Conservation (phyloP, 2,888 invertebrate species). For the Hemicrepidius hirtus region DNA sequence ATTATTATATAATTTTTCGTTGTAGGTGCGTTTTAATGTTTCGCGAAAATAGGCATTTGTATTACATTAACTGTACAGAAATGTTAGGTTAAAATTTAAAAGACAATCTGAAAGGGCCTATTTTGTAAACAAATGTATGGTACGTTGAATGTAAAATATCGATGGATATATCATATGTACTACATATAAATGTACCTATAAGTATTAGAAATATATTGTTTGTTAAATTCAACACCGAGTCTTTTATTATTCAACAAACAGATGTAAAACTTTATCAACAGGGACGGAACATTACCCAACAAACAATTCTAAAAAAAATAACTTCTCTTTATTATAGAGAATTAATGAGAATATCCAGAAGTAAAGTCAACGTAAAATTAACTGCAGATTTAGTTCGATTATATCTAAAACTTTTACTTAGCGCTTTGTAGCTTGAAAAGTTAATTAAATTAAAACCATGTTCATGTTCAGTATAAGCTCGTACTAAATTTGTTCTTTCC, state of each 20-base stretch:
- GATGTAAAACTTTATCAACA: too few relatives aligned
- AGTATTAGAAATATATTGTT: slow-evolving; percentile 65
- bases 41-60: slow-evolving; percentile 28
- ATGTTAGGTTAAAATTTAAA: slow-evolving; percentile 57
- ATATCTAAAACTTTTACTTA: too few relatives aligned
- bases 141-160: slow-evolving; percentile 53
- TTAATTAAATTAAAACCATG: too few relatives aligned
- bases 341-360: too few relatives aligned
- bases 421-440: too few relatives aligned
- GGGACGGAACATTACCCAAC: too few relatives aligned
- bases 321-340: too few relatives aligned
- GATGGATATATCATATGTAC: slow-evolving; percentile 63
- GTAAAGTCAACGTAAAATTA: too few relatives aligned
- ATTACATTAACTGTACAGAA: slow-evolving; percentile 44
- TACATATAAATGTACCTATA: slow-evolving; percentile 64
- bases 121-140: slow-evolving; percentile 64
- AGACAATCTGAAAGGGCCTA: slow-evolving; percentile 72
- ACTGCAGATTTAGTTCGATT: too few relatives aligned
- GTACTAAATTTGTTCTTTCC: too few relatives aligned
- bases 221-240: slow-evolving; percentile 58
- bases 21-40: slow-evolving; percentile 33
- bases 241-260: not conserved
- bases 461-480: too few relatives aligned
- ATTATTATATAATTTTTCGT: slow-evolving; percentile 41
- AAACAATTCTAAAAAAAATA: too few relatives aligned